Percentiles rank a stretch among this genome's conserved stretches.
phyloP scores from a whole-genome alignment of 2,888 invertebrate species.

The Phortica okadai region DNA sequence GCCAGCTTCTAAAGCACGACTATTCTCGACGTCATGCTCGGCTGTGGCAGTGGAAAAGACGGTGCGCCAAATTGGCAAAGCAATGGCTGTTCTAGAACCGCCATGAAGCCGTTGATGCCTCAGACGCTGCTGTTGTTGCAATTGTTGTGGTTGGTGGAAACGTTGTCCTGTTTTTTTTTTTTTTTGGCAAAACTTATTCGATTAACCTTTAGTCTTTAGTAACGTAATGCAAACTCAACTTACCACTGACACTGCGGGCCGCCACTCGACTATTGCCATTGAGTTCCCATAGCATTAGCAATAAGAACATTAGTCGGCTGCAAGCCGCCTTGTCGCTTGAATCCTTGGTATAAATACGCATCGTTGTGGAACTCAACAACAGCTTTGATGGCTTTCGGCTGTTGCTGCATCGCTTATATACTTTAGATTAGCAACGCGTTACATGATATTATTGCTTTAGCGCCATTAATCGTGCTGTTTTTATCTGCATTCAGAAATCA shows the following conservation, averaged over 20 bases:
- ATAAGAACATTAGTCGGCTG: too few relatives aligned
- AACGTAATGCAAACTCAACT: neutral
- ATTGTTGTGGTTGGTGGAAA: neutral
- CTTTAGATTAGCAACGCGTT: neutral
- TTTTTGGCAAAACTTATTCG: neutral
- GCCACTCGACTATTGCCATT: neutral
- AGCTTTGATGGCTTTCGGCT: neutral
- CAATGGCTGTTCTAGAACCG: neutral
- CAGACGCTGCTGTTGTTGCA: neutral
- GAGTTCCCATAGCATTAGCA: too few relatives aligned
- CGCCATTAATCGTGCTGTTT: neutral
- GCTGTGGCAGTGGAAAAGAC: neutral
- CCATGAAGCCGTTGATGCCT: neutral
- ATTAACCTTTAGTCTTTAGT: neutral
- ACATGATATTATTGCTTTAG: neutral
- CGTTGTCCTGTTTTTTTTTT: neutral
- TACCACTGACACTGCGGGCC: neutral
- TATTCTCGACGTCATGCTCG: neutral
- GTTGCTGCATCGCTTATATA: neutral
- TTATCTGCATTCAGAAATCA: slow-evolving; percentile 4
- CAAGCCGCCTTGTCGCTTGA: neutral
- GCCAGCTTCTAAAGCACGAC: too few relatives aligned
- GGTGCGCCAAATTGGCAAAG: neutral
- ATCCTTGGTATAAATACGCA: neutral
- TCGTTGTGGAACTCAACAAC: neutral